A percentile compares a stretch with the other conserved stretches of the same genome.
Conservation (phyloP, 2,888 invertebrate species). For the Dione vanillae region DNA sequence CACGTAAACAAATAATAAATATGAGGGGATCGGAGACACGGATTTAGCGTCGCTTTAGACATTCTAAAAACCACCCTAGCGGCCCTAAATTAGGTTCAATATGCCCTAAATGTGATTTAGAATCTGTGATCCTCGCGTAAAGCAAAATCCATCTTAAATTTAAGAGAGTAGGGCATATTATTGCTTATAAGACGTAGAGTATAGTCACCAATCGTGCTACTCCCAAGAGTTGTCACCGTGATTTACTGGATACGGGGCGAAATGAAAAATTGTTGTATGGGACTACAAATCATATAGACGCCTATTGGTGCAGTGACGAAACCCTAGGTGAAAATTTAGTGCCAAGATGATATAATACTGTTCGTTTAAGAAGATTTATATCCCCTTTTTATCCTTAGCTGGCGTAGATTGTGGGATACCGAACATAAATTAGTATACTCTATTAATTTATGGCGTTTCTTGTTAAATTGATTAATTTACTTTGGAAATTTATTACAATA, state of each 20-base stretch:
- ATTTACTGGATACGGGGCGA: conserved; percentile 55
- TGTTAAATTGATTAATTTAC: background rate
- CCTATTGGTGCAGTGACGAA: conserved; percentile 55
- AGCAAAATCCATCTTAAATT: conserved; percentile 39
- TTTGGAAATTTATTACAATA: background rate
- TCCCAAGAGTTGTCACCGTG: conserved; percentile 55
- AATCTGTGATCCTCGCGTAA: conserved; percentile 28
- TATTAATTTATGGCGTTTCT: conserved; percentile 10
- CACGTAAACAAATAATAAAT: conserved; percentile 58
- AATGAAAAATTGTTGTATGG: conserved; percentile 58
- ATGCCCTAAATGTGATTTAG: conserved; percentile 42
- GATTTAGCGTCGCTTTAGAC: conserved; percentile 33
- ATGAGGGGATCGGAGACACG: conserved; percentile 34
- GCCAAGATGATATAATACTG: conserved; percentile 33
- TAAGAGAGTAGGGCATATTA: conserved; percentile 40
- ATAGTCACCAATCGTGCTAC: conserved; percentile 51
- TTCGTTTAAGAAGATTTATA: conserved; percentile 33
- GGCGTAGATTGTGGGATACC: background rate
- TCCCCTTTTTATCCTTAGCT: conserved; percentile 19
- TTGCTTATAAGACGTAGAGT: conserved; percentile 41
- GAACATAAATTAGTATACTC: background rate
- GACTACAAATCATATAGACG: conserved; percentile 59
- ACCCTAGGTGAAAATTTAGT: conserved; percentile 51
- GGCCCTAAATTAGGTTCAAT: conserved; percentile 45
- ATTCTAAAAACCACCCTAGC: conserved; percentile 44